Percentiles rank a stretch among this genome's conserved stretches.
Conservation (phyloP, 2,797 vertebrate species). For the Manis pentadactyla region DNA sequence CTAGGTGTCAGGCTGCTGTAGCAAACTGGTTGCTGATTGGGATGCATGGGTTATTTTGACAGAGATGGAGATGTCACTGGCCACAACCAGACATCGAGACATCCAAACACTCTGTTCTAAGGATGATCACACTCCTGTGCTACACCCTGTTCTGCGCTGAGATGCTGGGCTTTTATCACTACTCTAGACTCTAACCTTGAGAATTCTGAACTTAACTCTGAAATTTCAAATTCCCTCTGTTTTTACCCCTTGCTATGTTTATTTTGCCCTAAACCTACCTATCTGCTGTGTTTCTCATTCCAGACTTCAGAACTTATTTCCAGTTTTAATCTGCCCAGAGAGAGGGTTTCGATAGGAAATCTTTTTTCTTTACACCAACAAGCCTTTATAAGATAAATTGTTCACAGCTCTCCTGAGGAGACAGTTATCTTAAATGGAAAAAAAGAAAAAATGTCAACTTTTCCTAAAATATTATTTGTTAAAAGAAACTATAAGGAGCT, state of each 20-base stretch:
- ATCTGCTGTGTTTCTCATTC: not conserved
- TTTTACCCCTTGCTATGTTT: not conserved
- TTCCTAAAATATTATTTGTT: not conserved
- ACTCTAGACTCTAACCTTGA: not conserved
- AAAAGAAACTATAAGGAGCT: not conserved
- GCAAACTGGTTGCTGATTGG: not conserved
- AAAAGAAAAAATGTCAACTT: not conserved
- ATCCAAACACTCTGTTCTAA: not conserved
- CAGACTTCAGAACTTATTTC: not conserved
- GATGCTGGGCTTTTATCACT: not conserved
- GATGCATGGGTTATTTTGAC: not conserved
- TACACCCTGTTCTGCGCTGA: not conserved
- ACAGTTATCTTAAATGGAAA: not conserved
- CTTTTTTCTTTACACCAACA: not conserved
- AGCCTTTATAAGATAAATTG: constrained; percentile 23
- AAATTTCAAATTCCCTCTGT: not conserved
- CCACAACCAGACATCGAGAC: not conserved
- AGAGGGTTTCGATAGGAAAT: not conserved
- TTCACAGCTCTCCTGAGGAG: not conserved
- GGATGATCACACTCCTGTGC: not conserved
- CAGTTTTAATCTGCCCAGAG: constrained; percentile 9
- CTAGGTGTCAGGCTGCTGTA: not conserved
- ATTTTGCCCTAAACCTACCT: not conserved
- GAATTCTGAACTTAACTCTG: not conserved
- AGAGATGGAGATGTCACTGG: not conserved